Base-by-base conservation (phyloP, 2,888 invertebrate genomes). In the Dicyrtoma fusca region DNA sequence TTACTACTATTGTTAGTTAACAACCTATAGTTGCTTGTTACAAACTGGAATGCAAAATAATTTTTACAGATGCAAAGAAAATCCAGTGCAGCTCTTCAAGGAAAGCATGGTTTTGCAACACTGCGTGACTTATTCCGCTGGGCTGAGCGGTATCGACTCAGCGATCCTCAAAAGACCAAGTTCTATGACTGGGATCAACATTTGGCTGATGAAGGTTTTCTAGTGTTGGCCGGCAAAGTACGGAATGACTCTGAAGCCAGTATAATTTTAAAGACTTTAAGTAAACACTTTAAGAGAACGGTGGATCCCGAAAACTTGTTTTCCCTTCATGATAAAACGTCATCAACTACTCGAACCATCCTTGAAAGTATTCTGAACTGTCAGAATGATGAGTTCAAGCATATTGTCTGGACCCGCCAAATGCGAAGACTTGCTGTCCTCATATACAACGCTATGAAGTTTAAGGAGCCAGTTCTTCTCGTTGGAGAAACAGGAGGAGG, bases 401-500 rank as follows among this genome's bases (percentile, higher is more conserved):
- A 95, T 82, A 88, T 99, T 21, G 96, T 98, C 0, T 97, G 97
- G 95, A 99, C 99, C 0, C 90, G 88, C 78, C 93, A 92, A 81
- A 92, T 97, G 92, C 87, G 95, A 66, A 82, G 88, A 76, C 83
- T 89, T 81, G 86, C 87, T n/a, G 87, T 88, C 25, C 82, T 89
- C 63, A 84, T 88, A 65, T 86, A 89, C 0, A 94, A 97, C 85
- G 93, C 97, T 0, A 88, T 95, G 79, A 88, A 90, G 77, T 98
- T 95, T 82, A 88, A 92, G 80, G 99, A 99, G 83, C 98, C 99
- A 0, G 92, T 97, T 0, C 84, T 99, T 59, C 85, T 99, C 53
- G 95, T 99, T 0, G 99, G 99, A 11, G 97, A 97, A 82, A 99
- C 99, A 0, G 99, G 97, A 0, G 95, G 97, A 82, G 98, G 98